phyloP scores from a whole-genome alignment of 2,888 invertebrate species.

The Epinotia bilunana region DNA sequence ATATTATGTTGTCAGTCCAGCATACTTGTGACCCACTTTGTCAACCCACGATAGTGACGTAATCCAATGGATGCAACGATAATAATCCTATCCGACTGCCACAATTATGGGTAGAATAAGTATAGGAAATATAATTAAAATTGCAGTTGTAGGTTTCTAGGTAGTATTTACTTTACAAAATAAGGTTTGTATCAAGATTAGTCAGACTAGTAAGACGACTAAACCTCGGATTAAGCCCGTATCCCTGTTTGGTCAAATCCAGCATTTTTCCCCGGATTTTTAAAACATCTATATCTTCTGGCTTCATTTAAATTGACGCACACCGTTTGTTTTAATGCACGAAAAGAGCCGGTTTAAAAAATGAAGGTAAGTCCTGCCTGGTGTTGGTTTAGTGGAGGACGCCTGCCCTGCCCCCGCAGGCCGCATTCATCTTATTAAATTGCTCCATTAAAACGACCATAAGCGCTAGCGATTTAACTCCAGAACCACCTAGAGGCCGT shows the following conservation, averaged over 20 bases:
- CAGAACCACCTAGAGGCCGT: conserved; percentile 47
- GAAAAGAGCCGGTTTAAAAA: conserved; percentile 36
- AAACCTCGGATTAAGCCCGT: too few relatives aligned
- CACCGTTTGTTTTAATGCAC: conserved; percentile 34
- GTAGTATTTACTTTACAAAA: too few relatives aligned
- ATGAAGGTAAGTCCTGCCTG: conserved; percentile 33
- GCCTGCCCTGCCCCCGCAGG: conserved; percentile 55
- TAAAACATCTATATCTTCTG: background rate
- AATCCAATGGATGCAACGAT: too few relatives aligned
- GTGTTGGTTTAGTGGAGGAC: conserved; percentile 47
- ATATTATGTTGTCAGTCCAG: too few relatives aligned
- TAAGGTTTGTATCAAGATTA: background rate
- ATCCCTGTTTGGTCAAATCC: background rate
- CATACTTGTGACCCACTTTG: too few relatives aligned
- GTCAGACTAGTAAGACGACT: too few relatives aligned
- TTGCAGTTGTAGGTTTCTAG: too few relatives aligned
- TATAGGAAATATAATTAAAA: too few relatives aligned
- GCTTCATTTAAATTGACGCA: conserved; percentile 15
- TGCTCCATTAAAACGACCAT: conserved; percentile 69
- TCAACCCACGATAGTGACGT: too few relatives aligned
- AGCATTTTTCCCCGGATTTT: background rate
- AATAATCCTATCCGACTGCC: too few relatives aligned
- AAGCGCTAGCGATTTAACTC: conserved; percentile 62
- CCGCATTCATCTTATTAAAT: conserved; percentile 72
- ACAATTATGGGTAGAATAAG: too few relatives aligned